A percentile compares a stretch with the other conserved stretches of the same genome.
Conservation (phyloP, 2,113 vertebrate genomes). For the Coryphaenoides rupestris region DNA sequence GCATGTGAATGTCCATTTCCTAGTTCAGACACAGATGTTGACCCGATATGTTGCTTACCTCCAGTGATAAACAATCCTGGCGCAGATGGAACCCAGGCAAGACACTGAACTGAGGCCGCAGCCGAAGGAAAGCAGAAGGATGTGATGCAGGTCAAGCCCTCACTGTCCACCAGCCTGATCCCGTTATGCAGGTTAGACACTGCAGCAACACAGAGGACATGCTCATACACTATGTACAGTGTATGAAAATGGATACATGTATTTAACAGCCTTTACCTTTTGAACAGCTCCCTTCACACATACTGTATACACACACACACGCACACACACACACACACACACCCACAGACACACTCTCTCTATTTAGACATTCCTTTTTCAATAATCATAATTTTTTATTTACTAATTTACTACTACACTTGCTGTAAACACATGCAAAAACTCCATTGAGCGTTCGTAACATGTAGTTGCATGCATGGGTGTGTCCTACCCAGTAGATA, state of each 20-base stretch:
- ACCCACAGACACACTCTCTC: not conserved
- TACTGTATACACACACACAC: not conserved
- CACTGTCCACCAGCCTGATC: conserved; percentile 88
- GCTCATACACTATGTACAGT: not conserved
- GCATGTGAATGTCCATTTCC: no score
- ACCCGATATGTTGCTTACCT: conserved; percentile 51
- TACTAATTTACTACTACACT: no score
- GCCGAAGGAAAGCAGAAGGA: conserved; percentile 85
- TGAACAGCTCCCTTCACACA: not conserved
- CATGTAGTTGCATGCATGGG: not conserved
- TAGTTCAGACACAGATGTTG: not conserved
- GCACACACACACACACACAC: not conserved
- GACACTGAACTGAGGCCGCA: conserved; percentile 89
- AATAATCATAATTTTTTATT: no score
- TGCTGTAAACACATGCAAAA: no score
- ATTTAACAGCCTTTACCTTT: no score
- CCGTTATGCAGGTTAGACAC: conserved; percentile 91
- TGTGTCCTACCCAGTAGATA: conserved; percentile 80
- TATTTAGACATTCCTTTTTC: not conserved
- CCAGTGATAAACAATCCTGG: conserved; percentile 98
- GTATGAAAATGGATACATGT: no score
- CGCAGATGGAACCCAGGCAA: conserved; percentile 95
- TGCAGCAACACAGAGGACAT: conserved; percentile 14
- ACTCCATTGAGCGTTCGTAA: no score
- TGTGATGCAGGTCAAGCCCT: conserved; percentile 86